These are phyloP conservation scores for Condylostylus longicornis DNA, from an alignment of 1,140 invertebrate species.

Conservation along the genomic window DNA sequence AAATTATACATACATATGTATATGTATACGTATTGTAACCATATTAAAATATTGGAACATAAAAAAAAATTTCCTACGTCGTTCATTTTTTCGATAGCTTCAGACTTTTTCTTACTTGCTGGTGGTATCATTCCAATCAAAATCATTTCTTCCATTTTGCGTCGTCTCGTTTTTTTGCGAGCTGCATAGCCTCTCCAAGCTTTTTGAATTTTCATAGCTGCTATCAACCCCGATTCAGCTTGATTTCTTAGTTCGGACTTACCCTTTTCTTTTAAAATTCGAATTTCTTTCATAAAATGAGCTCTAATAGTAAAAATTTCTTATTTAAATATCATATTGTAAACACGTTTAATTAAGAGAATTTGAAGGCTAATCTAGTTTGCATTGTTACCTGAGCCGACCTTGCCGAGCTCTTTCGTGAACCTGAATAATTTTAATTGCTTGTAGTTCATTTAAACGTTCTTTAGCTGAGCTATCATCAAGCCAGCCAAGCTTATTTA, in stretches of 20 bases:
- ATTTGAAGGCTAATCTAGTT: too few species aligned
- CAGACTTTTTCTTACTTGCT: constrained; percentile 21
- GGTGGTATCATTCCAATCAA: constrained; percentile 61
- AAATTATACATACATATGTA: not conserved
- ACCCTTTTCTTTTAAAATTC: constrained; percentile 55
- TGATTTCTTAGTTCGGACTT: constrained; percentile 40
- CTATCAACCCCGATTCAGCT: constrained; percentile 38
- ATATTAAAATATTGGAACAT: too few species aligned
- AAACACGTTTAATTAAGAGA: not conserved
- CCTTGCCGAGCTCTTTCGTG: constrained; percentile 85
- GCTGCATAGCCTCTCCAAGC: constrained; percentile 68
- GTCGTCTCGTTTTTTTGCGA: constrained; percentile 46
- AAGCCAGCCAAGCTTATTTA: constrained; percentile 50
- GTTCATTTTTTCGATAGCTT: constrained; percentile 23
- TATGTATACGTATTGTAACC: too few species aligned
- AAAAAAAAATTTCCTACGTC: constrained; percentile 11
- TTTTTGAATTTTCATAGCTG: constrained; percentile 65
- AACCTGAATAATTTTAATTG: constrained; percentile 69
- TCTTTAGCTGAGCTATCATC: constrained; percentile 39
- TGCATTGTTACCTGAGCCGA: constrained; percentile 40
- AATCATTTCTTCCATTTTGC: constrained; percentile 68
- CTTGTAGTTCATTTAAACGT: constrained; percentile 62
- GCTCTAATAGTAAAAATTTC: too few species aligned
- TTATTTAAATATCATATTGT: not conserved
- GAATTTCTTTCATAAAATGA: constrained; percentile 83